Evolutionary conservation across 2,113 vertebrate species (phyloP).

Genomic region (Lepisosteus osseus): DNA sequence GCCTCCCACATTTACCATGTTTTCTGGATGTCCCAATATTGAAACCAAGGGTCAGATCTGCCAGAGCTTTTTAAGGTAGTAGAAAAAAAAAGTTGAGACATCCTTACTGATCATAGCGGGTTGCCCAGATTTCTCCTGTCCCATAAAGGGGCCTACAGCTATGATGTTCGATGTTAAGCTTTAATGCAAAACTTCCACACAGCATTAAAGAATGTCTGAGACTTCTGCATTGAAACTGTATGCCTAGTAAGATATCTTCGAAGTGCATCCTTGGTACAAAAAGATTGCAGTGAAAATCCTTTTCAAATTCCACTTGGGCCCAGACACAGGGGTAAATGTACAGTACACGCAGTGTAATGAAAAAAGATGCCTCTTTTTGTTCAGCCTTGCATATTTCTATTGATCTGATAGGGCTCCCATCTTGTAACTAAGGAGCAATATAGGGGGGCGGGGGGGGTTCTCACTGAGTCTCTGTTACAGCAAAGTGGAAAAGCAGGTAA

Average conservation of each 20-base stretch:
- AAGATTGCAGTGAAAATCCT: conserved; percentile 28
- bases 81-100: not conserved
- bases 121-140: not conserved
- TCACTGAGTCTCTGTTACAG: too few species aligned
- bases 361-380: conserved; percentile 17
- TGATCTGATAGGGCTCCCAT: conserved; percentile 40
- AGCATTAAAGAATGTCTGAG: too few species aligned
- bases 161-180: conserved; percentile 1
- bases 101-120: not conserved
- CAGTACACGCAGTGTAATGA: conserved; percentile 22
- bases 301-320: conserved; percentile 36
- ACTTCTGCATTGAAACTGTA: too few species aligned
- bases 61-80: not conserved
- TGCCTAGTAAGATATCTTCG: too few species aligned
- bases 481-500: too few species aligned
- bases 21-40: too few species aligned
- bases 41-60: too few species aligned
- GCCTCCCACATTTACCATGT: too few species aligned
- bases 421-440: not conserved
- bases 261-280: too few species aligned
- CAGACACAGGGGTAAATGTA: not conserved
- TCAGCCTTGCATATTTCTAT: conserved; percentile 21
- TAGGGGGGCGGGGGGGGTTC: too few species aligned
- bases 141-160: not conserved
- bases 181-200: conserved; percentile 7